Evolutionary conservation across 2,797 vertebrate genomes (phyloP).

Genomic region (Aphelocoma californica): DNA sequence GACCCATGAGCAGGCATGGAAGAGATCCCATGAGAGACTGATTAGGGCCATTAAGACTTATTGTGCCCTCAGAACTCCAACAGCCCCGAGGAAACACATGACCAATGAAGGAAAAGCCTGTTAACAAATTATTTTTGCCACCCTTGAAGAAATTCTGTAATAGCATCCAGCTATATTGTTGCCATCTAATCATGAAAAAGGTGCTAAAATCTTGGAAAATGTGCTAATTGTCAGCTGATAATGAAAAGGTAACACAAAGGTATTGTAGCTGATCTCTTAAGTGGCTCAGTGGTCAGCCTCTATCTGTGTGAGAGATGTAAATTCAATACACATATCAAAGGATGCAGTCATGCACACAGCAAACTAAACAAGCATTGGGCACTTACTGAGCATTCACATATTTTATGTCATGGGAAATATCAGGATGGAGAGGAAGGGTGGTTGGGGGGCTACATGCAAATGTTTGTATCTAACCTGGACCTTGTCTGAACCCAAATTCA

Average conservation of each 20-base stretch:
- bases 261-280: not conserved
- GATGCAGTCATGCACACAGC: not conserved
- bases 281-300: not conserved
- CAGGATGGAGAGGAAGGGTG: not conserved
- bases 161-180: not conserved
- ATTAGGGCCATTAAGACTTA: not conserved
- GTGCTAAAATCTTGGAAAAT: not conserved
- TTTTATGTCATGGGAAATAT: not conserved
- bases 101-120: not conserved
- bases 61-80: not conserved
- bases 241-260: not conserved
- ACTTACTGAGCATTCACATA: not conserved
- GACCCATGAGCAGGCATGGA: rapidly evolving
- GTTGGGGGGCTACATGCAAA: not conserved
- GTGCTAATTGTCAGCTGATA: not conserved
- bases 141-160: not conserved
- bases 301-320: not conserved
- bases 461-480: not conserved
- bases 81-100: rapidly evolving
- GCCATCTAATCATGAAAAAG: not conserved
- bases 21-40: not conserved
- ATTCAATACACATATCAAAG: not conserved
- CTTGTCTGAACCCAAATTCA: not conserved
- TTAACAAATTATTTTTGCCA: not conserved
- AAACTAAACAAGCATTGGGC: not conserved